Evolutionary conservation across 2,888 invertebrate genomes (phyloP), one percentile per base, ranked within the genome.

Genomic region (Volucella bombylans): DNA sequence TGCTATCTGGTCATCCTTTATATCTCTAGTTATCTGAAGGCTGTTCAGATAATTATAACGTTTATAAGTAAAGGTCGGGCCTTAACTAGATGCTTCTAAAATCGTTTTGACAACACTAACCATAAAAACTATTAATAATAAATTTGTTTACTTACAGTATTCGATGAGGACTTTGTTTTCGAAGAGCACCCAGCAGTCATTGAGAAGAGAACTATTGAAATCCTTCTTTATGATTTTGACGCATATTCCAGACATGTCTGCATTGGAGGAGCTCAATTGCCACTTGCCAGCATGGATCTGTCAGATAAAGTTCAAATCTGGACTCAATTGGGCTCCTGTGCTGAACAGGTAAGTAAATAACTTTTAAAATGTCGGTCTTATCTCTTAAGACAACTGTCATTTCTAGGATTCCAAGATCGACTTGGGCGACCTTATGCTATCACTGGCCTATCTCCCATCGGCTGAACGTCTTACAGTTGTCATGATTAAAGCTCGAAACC

Each of bases 401-500:
- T 57, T 76, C 0, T 86, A 91, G 90, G 92, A 92, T 65, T 89
- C 91, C 81, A 97, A 96, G 91, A 95, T 96, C 77, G 96, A 97
- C 89, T 93, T 97, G 38, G 98, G 98, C 0, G 98, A 98, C 92
- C 91, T 98, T 89, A 97, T 98, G 96, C 91, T 98, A 67, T 97
- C 97, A 0, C 92, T 98, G 68, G 97, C 97, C 88, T 98, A 97
- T 91, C 93, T 98, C 47, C 97, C 97, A 12, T 97, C 97, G 23
- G 98, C 98, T 31, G 97, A 97, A 14, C 94, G 98, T 38, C 93
- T 98, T 18, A 97, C 97, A 0, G 95, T 98, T 23, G 98, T 97
- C 0, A 94, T 98, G 54, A 96, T 98, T 87, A 98, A 98, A 92
- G 98, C 96, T 0, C 94, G 97, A 87, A 97, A 97, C 90, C 93